A percentile compares a stretch with the other conserved stretches of the same genome.
These are phyloP conservation scores for Chamaea fasciata DNA, from an alignment of 2,113 vertebrate species.

Conservation along the genomic window DNA sequence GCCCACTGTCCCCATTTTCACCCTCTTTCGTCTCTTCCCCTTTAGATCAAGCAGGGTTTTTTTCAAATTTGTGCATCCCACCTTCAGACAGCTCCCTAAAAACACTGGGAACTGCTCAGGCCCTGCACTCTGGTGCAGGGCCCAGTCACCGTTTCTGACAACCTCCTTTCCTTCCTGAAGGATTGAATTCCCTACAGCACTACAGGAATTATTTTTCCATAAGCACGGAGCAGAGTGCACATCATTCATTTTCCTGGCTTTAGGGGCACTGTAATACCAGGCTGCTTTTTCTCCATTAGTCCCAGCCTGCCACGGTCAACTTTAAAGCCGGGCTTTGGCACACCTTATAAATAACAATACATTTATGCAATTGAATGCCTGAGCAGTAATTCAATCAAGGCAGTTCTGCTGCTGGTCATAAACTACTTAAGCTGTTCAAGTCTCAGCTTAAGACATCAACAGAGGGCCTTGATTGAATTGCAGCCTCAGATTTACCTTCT, in stretches of 20 bases:
- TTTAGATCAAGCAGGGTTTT: background rate
- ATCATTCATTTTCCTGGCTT: slow-evolving; percentile 11
- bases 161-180: background rate
- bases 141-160: background rate
- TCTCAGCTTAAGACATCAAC: slow-evolving; percentile 24
- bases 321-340: slow-evolving; percentile 23
- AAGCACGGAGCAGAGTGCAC: background rate
- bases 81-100: background rate
- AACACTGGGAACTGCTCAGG: background rate
- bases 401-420: slow-evolving; percentile 19
- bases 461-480: slow-evolving; percentile 25
- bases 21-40: background rate
- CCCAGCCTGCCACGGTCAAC: background rate
- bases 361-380: slow-evolving; percentile 47
- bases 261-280: background rate
- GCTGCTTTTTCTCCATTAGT: slow-evolving; percentile 28
- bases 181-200: background rate
- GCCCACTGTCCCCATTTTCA: background rate
- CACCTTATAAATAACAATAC: slow-evolving; percentile 44
- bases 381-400: slow-evolving; percentile 40
- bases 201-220: slow-evolving; percentile 11
- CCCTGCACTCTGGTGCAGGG: background rate
- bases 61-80: background rate
- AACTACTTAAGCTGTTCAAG: slow-evolving; percentile 29
- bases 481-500: slow-evolving; percentile 24